Base-by-base conservation (phyloP, 2,888 invertebrate species). In the Hydroisotoma schaefferi region DNA sequence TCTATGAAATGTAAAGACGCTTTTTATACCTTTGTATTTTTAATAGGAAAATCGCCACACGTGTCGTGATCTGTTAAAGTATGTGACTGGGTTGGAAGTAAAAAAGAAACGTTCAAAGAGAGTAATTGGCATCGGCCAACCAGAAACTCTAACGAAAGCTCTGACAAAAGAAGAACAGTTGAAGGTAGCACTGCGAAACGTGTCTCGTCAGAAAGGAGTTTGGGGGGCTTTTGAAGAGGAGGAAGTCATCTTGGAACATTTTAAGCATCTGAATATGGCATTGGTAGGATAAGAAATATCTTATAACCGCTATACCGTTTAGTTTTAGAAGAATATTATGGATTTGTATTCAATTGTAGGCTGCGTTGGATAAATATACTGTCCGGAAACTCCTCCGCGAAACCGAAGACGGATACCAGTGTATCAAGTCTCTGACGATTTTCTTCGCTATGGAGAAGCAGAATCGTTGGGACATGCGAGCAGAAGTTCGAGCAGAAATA, bases 141-240 rank as follows among this genome's bases (percentile, higher is more conserved):
- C n/a, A n/a, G n/a, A n/a, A n/a, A 40, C 5, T 40, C n/a, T 40
- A 5, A 15, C 40, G 20, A 20, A 18, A 10, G 40, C 40, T 40
- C 40, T 22, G 5, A 25, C 46, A 25, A 49, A 27, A 25, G 49
- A 49, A 28, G n/a, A 26, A 12, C 12, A 61, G 33, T 37, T 61
- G 1, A 6, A n/a, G 2, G 38, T 27, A 22, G 55, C 55, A 2
- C 26, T 61, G 12, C 57, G 48, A 23, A 25, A 44, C 6, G n/a
- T 57, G n/a, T 46, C 57, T 1, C 27, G 57, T 8, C 57, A 61
- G 15, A 52, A 48, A 1, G 61, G 61, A 3, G 57, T 38, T 2
- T 61, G 61, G 61, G 61, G 61, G 12, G 33, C 57, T 27, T 61
- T 53, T 28, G 61, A 61, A 33, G 57, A 57, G 28, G 57, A 61